Conservation (phyloP, 2,113 vertebrate species). For the Beaufortia kweichowensis region DNA sequence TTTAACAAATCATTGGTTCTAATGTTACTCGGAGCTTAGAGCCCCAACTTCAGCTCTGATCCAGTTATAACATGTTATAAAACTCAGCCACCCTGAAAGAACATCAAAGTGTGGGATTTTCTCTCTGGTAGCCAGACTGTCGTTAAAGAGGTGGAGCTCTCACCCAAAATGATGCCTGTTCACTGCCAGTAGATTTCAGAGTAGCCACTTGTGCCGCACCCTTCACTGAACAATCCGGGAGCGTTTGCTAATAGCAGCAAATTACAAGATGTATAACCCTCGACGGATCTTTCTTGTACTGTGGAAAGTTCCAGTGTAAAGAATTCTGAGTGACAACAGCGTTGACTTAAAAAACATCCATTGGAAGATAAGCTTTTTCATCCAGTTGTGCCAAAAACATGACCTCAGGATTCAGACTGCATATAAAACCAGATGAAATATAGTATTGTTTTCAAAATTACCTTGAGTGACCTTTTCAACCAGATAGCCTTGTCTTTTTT, state of each 20-base stretch:
- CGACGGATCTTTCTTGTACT: not conserved
- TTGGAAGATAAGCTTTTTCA: constrained; percentile 4
- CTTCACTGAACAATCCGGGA: constrained; percentile 41
- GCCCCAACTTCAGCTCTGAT: constrained; percentile 30
- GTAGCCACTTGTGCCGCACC: constrained; percentile 46
- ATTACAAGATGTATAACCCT: constrained; percentile 40
- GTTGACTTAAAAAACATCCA: not conserved
- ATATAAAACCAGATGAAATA: constrained; percentile 15
- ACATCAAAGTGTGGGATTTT: constrained; percentile 55
- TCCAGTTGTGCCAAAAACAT: not conserved
- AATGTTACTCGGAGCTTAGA: constrained; percentile 2
- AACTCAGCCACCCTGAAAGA: constrained; percentile 33
- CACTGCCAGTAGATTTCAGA: constrained; percentile 50
- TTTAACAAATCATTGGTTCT: constrained; percentile 28
- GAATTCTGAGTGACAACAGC: not conserved
- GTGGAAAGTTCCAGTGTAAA: not conserved
- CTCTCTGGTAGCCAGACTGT: constrained; percentile 61
- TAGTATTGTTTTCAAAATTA: constrained; percentile 35
- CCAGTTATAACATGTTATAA: constrained; percentile 52
- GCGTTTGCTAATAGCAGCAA: constrained; percentile 49
- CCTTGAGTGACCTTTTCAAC: constrained; percentile 51
- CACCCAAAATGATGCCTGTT: constrained; percentile 54
- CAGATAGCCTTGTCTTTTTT: constrained; percentile 18
- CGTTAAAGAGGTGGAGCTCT: constrained; percentile 61
- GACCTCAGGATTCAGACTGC: not conserved